Conservation (phyloP, 2,888 invertebrate species). For the Petrolisthes cinctipes region DNA sequence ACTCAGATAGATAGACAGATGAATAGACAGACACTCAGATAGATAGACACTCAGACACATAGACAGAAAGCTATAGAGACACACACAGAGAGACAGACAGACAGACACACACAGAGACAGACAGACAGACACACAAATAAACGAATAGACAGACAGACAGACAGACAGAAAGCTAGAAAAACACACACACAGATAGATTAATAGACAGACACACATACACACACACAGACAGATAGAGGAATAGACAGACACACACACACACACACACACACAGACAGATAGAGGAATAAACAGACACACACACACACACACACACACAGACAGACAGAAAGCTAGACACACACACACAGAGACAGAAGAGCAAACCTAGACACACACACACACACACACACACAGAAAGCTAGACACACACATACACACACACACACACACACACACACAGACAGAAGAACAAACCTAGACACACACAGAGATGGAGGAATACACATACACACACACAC, state of each 20-base stretch:
- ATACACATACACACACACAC: too few species aligned
- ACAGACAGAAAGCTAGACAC: not conserved
- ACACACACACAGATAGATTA: not conserved
- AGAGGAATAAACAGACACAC: too few species aligned
- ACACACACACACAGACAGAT: too few species aligned
- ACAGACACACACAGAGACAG: not conserved
- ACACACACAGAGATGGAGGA: too few species aligned
- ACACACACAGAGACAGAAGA: not conserved
- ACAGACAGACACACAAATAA: not conserved
- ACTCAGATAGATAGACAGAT: too few species aligned
- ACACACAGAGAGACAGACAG: not conserved
- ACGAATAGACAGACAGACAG: not conserved
- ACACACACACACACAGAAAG: not conserved
- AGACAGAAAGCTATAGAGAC: constrained; percentile 12
- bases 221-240: too few species aligned
- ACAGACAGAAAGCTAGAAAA: not conserved
- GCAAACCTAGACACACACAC: not conserved
- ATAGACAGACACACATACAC: not conserved
- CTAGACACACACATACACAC: not conserved
- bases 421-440: not conserved
- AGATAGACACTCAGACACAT: constrained; percentile 9
- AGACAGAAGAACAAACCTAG: too few species aligned
- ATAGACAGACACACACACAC: too few species aligned
- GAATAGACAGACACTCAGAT: constrained; percentile 12
- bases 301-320: not conserved